A percentile compares a stretch with the other conserved stretches of the same genome.
Evolutionary conservation across 2,113 vertebrate species (phyloP).

Genomic region (Eleginops maclovinus): DNA sequence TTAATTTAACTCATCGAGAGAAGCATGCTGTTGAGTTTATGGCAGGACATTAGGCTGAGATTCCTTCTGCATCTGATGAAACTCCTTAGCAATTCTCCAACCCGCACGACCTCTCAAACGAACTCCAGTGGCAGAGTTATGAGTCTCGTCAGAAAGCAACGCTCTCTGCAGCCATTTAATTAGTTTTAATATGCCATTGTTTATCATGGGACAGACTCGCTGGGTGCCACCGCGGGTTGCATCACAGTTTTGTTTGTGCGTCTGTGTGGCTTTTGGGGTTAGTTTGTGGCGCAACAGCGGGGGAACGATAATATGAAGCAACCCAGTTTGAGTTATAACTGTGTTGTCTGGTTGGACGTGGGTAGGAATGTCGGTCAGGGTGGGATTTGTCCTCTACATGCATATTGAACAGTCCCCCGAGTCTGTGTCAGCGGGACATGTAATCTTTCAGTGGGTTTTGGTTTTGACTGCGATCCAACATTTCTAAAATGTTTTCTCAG

Average conservation of each 20-base stretch:
- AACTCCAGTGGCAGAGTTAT: conserved; percentile 19
- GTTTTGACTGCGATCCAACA: conserved; percentile 21
- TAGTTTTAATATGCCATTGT: conserved; percentile 67
- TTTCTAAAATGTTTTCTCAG: neutral
- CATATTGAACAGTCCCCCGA: conserved; percentile 34
- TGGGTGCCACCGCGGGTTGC: conserved; percentile 62
- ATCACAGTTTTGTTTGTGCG: conserved; percentile 68
- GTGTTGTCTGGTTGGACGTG: conserved; percentile 33
- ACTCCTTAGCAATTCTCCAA: neutral
- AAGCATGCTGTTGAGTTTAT: neutral
- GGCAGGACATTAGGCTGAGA: conserved; percentile 11
- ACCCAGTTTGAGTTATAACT: conserved; percentile 65
- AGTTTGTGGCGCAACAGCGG: conserved; percentile 47
- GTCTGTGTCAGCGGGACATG: conserved; percentile 23
- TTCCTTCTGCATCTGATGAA: conserved; percentile 32
- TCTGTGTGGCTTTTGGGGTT: conserved; percentile 66
- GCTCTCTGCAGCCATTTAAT: conserved; percentile 63
- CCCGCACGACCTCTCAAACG: conserved; percentile 1
- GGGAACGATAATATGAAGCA: conserved; percentile 59
- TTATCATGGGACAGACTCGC: conserved; percentile 39
- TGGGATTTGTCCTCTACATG: conserved; percentile 38
- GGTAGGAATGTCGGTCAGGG: conserved; percentile 70
- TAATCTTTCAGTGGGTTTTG: conserved; percentile 27
- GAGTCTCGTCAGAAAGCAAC: conserved; percentile 11
- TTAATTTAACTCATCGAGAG: conserved; percentile 34